Conservation (phyloP, 2,797 vertebrate genomes). For the Scolopax rusticola region DNA sequence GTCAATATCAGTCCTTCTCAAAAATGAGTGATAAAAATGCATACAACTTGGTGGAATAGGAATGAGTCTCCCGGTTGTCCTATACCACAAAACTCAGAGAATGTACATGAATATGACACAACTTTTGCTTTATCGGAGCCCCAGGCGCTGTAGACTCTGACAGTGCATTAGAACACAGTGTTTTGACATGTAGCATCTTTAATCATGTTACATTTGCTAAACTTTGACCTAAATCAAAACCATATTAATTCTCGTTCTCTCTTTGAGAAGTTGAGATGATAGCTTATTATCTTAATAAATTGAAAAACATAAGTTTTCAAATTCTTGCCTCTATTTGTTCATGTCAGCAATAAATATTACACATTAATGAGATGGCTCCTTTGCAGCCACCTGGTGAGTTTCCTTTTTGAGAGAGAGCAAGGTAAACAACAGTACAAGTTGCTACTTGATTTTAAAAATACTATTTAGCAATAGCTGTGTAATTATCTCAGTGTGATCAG, state of each 20-base stretch:
- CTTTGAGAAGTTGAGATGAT: not conserved
- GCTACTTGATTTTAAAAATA: not conserved
- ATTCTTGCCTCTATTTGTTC: not conserved
- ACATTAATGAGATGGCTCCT: not conserved
- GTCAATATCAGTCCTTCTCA: not conserved
- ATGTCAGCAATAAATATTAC: not conserved
- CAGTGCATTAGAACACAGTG: not conserved
- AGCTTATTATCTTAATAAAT: not conserved
- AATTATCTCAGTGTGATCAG: not conserved
- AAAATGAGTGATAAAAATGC: not conserved
- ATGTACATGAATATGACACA: fast-evolving
- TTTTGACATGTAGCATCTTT: not conserved
- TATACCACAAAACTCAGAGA: not conserved
- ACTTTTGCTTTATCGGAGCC: not conserved
- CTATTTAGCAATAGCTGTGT: not conserved
- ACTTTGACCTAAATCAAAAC: not conserved
- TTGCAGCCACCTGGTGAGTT: not conserved
- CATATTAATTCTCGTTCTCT: not conserved
- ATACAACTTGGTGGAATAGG: not conserved
- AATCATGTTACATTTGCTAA: not conserved
- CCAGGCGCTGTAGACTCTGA: not conserved
- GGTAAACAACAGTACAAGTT: not conserved
- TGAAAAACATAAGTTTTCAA: not conserved
- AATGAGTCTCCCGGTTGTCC: not conserved
- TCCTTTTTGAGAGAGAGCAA: not conserved